Percentiles rank a stretch among this genome's conserved stretches.
Conservation (phyloP, 2,113 vertebrate species). For the Hippolais icterina region DNA sequence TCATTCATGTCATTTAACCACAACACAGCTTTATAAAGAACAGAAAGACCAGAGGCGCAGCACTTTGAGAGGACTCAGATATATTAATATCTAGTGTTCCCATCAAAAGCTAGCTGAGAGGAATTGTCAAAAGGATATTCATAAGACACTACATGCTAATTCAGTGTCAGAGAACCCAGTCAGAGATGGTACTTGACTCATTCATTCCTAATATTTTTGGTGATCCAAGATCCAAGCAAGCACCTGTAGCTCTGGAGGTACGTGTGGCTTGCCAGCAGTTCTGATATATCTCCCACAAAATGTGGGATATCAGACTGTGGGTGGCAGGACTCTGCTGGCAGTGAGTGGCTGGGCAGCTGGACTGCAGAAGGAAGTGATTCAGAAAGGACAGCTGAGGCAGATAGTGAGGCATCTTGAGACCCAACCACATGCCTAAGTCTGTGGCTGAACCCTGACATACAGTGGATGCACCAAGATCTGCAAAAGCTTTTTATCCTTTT, state of each 20-base stretch:
- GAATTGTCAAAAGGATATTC: background rate
- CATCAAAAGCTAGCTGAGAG: background rate
- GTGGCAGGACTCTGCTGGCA: background rate
- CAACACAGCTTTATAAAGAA: background rate
- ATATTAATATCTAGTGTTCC: background rate
- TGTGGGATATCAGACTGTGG: background rate
- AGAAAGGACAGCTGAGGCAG: background rate
- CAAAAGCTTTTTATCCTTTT: background rate
- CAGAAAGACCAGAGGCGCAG: background rate
- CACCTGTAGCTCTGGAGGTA: background rate
- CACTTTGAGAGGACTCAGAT: background rate
- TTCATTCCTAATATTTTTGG: background rate
- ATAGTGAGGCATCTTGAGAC: background rate
- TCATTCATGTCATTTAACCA: background rate
- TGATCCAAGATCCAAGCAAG: background rate
- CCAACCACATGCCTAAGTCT: background rate
- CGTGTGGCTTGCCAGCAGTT: rapidly evolving
- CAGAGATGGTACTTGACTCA: background rate
- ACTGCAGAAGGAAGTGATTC: background rate
- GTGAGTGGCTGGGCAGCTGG: background rate
- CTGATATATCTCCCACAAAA: background rate
- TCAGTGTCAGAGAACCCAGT: background rate
- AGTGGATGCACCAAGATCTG: background rate
- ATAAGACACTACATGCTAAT: background rate
- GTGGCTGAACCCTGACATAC: background rate